Conservation (phyloP, 2,797 vertebrate genomes). For the Triplophysa yarkandensis region DNA sequence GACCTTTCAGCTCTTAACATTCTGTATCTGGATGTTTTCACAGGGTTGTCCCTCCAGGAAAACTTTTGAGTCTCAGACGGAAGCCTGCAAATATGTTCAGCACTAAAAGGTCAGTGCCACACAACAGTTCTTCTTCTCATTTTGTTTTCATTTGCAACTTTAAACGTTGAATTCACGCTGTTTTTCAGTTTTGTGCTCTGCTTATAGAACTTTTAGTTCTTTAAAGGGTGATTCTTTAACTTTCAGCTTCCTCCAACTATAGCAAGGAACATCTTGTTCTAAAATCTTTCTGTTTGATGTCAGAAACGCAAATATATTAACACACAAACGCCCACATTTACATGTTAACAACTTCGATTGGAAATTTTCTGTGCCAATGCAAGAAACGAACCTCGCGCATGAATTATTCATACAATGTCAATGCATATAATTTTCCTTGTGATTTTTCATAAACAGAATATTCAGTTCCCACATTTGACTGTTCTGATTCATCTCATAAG, state of each 20-base stretch:
- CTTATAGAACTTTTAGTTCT: too few species aligned
- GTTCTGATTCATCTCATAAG: not conserved
- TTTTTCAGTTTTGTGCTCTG: constrained; percentile 13
- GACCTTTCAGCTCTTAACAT: constrained; percentile 48
- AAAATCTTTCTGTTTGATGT: not conserved
- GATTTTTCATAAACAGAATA: not conserved
- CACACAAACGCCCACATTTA: not conserved
- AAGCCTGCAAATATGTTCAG: constrained; percentile 77
- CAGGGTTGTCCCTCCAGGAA: constrained; percentile 52
- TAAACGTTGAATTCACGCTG: constrained; percentile 35
- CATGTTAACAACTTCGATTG: not conserved
- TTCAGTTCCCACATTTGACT: constrained; percentile 9
- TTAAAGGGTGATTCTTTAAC: too few species aligned
- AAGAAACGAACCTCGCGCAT: not conserved
- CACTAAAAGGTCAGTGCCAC: constrained; percentile 80
- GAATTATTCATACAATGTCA: not conserved
- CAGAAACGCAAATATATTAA: not conserved
- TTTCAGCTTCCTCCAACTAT: too few species aligned
- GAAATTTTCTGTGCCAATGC: not conserved
- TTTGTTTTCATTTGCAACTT: not conserved
- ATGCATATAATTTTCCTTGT: not conserved
- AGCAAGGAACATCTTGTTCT: not conserved
- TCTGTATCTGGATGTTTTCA: constrained; percentile 16
- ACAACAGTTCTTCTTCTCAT: constrained; percentile 49
- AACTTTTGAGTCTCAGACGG: constrained; percentile 57